These are phyloP conservation scores for Marisa cornuarietis DNA, from an alignment of 1,140 invertebrate genomes.

Conservation along the genomic window DNA sequence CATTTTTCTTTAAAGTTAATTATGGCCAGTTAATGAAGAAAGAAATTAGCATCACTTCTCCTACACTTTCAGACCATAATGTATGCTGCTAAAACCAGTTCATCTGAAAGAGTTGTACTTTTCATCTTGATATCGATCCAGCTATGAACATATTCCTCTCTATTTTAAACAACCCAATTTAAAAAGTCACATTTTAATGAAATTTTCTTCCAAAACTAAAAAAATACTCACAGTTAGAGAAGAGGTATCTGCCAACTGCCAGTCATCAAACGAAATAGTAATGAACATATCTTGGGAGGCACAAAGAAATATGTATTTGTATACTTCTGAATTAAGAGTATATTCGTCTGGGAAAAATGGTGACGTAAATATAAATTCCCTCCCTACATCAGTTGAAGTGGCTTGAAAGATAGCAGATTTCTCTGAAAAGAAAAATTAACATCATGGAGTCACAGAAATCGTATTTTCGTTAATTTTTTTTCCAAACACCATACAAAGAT, in stretches of 20 bases:
- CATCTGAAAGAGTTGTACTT: too few relatives aligned
- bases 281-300: conserved; percentile 10
- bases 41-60: too few relatives aligned
- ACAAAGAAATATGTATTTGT: conserved; percentile 28
- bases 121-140: too few relatives aligned
- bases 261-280: conserved; percentile 35
- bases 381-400: not conserved
- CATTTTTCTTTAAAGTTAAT: too few relatives aligned
- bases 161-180: too few relatives aligned
- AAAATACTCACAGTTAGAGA: conserved; percentile 28
- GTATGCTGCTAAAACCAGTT: too few relatives aligned
- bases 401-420: not conserved
- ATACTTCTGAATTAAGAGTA: conserved; percentile 28
- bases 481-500: too few relatives aligned
- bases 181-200: not conserved
- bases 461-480: too few relatives aligned
- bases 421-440: not conserved
- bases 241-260: conserved; percentile 24
- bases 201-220: not conserved
- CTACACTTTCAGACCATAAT: too few relatives aligned
- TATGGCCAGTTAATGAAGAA: too few relatives aligned
- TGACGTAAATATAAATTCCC: conserved; percentile 16
- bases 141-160: too few relatives aligned
- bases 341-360: conserved; percentile 33
- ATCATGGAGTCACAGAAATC: too few relatives aligned